A percentile compares a stretch with the other conserved stretches of the same genome.
These are phyloP conservation scores for Cactoblastis cactorum DNA, from an alignment of 2,888 invertebrate species.

Conservation along the genomic window DNA sequence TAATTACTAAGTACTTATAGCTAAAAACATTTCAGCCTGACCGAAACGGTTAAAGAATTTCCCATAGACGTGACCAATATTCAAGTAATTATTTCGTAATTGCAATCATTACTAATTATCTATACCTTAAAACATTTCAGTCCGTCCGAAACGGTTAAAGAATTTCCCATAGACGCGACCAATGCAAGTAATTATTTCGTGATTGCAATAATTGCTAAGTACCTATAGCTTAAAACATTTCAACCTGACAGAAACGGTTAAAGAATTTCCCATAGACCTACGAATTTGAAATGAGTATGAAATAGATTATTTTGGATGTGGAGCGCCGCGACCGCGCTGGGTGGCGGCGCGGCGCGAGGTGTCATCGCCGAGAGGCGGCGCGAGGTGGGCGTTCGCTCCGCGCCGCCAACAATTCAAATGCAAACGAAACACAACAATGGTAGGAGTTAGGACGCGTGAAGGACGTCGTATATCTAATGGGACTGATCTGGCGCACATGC, in stretches of 20 bases:
- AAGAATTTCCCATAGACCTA: constrained; percentile 47
- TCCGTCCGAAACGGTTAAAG: constrained; percentile 41
- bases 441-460: constrained; percentile 78
- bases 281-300: constrained; percentile 42
- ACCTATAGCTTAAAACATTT: constrained; percentile 41
- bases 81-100: constrained; percentile 51
- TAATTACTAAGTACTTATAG: constrained; percentile 49
- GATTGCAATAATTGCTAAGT: constrained; percentile 57
- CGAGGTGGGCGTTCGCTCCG: constrained; percentile 58
- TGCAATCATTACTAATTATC: constrained; percentile 53
- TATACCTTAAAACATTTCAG: constrained; percentile 40
- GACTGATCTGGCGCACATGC: constrained; percentile 67
- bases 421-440: constrained; percentile 73
- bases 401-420: constrained; percentile 70
- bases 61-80: constrained; percentile 49
- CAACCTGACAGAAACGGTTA: constrained; percentile 38
- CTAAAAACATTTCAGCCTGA: constrained; percentile 41
- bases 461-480: constrained; percentile 74
- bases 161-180: constrained; percentile 48
- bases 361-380: constrained; percentile 56
- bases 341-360: constrained; percentile 18
- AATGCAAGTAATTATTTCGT: constrained; percentile 55
- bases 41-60: constrained; percentile 45
- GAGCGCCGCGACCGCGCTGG: constrained; percentile 14
- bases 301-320: constrained; percentile 33